Evolutionary conservation across 35 echinoderm and acorn worm species (phyloP).

Genomic region (Lytechinus pictus): DNA sequence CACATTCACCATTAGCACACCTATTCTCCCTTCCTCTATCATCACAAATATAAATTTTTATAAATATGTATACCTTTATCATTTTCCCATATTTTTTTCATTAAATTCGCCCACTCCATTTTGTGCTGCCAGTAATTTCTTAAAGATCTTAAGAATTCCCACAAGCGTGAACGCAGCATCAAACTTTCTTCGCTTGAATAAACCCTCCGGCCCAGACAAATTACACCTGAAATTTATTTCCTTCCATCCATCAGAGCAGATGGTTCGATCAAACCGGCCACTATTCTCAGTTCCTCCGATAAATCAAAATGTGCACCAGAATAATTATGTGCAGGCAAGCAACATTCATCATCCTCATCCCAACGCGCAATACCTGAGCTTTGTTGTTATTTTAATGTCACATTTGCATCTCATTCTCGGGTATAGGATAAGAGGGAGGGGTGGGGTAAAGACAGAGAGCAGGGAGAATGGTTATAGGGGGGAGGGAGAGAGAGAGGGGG

Average conservation of each 20-base stretch:
- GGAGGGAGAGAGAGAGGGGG: no score
- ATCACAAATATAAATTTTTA: neutral
- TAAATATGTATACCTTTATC: no score
- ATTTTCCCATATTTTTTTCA: neutral
- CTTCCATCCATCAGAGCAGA: neutral
- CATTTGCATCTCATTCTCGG: neutral
- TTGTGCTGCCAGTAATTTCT: neutral
- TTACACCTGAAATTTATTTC: conserved; percentile 13
- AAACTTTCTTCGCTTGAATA: neutral
- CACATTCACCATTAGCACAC: neutral
- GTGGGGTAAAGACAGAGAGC: neutral
- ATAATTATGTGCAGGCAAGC: neutral
- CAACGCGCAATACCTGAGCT: neutral
- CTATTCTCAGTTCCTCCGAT: conserved; percentile 1
- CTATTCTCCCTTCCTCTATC: neutral
- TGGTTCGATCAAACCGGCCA: neutral
- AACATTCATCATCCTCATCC: neutral
- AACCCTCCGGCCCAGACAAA: neutral
- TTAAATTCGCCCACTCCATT: neutral
- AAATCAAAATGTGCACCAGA: neutral
- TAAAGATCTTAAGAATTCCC: neutral
- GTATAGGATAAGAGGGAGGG: no score
- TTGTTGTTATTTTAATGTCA: neutral
- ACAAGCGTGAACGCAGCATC: neutral
- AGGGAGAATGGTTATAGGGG: neutral